phyloP scores from a whole-genome alignment of 2,113 vertebrate species.

The Muscicapa adusta region DNA sequence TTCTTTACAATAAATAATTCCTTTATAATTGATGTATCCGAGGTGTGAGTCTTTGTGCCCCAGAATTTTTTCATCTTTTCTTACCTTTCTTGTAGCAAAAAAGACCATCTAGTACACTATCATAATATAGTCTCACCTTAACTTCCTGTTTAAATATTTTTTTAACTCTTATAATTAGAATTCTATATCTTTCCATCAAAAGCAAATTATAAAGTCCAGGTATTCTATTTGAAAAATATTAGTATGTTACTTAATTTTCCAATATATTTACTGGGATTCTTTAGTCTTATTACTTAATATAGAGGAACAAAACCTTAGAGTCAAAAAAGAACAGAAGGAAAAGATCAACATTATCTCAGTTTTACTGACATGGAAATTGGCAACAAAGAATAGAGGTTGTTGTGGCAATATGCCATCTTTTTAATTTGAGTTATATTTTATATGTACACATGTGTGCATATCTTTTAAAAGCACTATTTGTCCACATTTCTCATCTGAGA shows the following conservation, averaged over 20 bases:
- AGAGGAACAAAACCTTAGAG: not conserved
- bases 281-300: not conserved
- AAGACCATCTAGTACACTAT: not conserved
- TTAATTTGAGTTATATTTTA: not conserved
- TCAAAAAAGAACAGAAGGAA: not conserved
- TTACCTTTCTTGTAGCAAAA: not conserved
- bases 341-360: not conserved
- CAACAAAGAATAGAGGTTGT: not conserved
- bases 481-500: not conserved
- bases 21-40: not conserved
- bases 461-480: not conserved
- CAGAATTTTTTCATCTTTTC: not conserved
- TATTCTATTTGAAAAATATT: not conserved
- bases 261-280: not conserved
- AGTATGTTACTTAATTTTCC: not conserved
- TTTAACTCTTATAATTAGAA: not conserved
- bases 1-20: not conserved
- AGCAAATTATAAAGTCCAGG: not conserved
- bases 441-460: not conserved
- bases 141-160: not conserved
- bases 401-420: not conserved
- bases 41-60: not conserved
- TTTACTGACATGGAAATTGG: not conserved
- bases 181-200: not conserved
- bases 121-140: not conserved